Base-by-base conservation (phyloP, 2,888 invertebrate species). In the Cremastobaeus sp. region DNA sequence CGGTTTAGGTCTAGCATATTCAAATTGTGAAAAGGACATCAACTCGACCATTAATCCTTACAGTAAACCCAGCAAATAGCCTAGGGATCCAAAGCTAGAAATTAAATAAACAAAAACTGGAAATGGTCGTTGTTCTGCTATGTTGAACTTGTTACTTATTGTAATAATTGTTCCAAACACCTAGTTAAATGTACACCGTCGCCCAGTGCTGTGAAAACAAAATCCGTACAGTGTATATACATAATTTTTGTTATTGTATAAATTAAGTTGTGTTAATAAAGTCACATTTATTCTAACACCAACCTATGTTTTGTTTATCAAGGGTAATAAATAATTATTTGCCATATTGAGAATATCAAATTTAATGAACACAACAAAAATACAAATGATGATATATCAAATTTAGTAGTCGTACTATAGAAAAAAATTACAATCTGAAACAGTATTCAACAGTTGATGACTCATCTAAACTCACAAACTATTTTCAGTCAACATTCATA, bases 1-100 rank as follows among this genome's bases (percentile, higher is more conserved):
- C 86, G 98, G 98, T 32, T 89, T 97, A 81, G 98, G 98, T 48
- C 92, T 96, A 89, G 96, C 96, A 45, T 95, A 94, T 89, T 91
- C 95, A 55, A 96, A 96, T 88, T 97, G 96, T 88, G 94, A 96
- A 88, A 89, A 91, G 83, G 92, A 92, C 76, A 81, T 91, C 39
- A 91, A 91, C 79, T 84, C 85, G 20, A 84, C 87, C 3, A 60
- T 86, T 55, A 78, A 43, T 37, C 80, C 50, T 1, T 17, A 21
- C 5, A 25, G 1, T 3, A 71, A 41, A 50, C 0, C 25, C 2
- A 34, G 1, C 9, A 54, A 70, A 69, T 76, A 77, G 32, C 78
- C 75, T 47, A 32, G 78, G 12, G 32, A 78, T 66, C 60, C 62
- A 68, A 20, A 76, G 76, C 55, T 81, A 82, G 64, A 74, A 74